phyloP scores from a whole-genome alignment of 2,888 invertebrate species.

The Hemithea aestivaria region DNA sequence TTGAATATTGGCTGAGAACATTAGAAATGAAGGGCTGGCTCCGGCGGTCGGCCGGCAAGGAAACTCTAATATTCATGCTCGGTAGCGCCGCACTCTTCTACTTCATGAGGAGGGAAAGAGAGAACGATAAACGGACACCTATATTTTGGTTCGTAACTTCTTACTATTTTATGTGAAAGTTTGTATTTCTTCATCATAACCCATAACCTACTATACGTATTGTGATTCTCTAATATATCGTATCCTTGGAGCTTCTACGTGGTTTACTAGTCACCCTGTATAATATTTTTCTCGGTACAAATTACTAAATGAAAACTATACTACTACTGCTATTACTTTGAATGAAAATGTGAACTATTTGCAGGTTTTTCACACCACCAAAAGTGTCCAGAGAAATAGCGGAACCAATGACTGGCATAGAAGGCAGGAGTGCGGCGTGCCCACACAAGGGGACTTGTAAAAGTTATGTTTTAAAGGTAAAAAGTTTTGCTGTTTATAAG shows the following conservation, averaged over 20 bases:
- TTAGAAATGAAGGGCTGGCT: conserved; percentile 73
- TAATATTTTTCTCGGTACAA: no score
- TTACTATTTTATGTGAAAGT: no score
- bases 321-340: background rate
- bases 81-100: conserved; percentile 75
- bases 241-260: no score
- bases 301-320: no score
- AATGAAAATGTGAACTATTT: conserved; percentile 1
- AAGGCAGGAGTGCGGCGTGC: conserved; percentile 60
- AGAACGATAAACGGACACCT: conserved; percentile 63
- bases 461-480: conserved; percentile 65
- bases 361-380: conserved; percentile 73
- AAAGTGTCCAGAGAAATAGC: conserved; percentile 63
- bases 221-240: no score
- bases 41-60: conserved; percentile 58
- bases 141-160: conserved; percentile 60
- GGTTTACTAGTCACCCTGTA: no score
- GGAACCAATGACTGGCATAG: conserved; percentile 50
- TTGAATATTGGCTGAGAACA: conserved; percentile 71
- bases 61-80: conserved; percentile 70
- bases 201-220: no score
- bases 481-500: conserved; percentile 9
- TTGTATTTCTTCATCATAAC: no score
- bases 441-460: conserved; percentile 66
- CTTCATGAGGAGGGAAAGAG: conserved; percentile 65